Conservation (phyloP, 2,113 vertebrate species). For the Solea solea region DNA sequence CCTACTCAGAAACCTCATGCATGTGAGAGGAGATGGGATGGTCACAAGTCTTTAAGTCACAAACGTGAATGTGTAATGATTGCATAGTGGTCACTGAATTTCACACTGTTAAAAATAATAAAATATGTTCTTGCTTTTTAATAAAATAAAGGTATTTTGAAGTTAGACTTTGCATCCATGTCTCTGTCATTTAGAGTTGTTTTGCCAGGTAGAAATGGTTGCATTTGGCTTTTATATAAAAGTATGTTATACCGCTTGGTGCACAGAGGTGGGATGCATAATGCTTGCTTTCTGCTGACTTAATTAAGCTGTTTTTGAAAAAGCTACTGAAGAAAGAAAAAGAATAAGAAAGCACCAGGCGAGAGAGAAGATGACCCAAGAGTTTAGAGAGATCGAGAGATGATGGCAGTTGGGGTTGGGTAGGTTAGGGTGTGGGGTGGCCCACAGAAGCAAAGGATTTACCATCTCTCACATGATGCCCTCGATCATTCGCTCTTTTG, state of each 20-base stretch:
- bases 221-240: too few species aligned
- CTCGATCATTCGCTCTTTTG: constrained; percentile 78
- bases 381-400: constrained; percentile 1
- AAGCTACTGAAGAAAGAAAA: neutral
- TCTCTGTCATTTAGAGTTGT: neutral
- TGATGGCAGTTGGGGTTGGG: constrained; percentile 7
- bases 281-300: too few species aligned
- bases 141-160: constrained; percentile 17
- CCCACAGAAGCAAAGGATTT: constrained; percentile 51
- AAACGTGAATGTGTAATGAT: constrained; percentile 8
- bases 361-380: neutral
- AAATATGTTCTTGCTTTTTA: constrained; percentile 29
- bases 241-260: too few species aligned
- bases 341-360: neutral
- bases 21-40: neutral
- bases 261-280: too few species aligned
- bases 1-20: neutral
- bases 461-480: constrained; percentile 68
- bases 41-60: constrained; percentile 9
- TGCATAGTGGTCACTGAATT: constrained; percentile 2
- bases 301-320: too few species aligned
- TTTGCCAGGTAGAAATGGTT: neutral
- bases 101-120: constrained; percentile 15
- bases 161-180: constrained; percentile 1
- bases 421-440: constrained; percentile 1